phyloP scores from a whole-genome alignment of 64 coral and sea anemone species.

The Actinia tenebrosa region DNA sequence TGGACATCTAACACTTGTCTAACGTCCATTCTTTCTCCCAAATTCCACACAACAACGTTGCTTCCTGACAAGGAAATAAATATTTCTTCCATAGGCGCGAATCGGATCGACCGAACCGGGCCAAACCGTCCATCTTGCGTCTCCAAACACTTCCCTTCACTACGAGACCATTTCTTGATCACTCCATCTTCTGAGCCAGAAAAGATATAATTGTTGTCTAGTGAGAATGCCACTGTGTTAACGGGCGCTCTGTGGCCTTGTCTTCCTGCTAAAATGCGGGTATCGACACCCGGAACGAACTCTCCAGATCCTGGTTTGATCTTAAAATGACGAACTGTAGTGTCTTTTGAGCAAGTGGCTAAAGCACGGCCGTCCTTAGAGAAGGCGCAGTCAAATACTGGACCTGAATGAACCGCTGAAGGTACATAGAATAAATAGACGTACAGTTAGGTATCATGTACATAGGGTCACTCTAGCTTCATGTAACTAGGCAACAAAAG shows the following conservation, averaged over 20 bases:
- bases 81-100: conserved; percentile 48
- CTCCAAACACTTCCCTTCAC: conserved; percentile 19
- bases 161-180: conserved; percentile 60
- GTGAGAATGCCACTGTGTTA: conserved; percentile 51
- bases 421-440: neutral
- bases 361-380: conserved; percentile 41
- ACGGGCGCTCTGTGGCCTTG: conserved; percentile 54
- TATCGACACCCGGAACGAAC: conserved; percentile 68
- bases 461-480: too few relatives aligned
- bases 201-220: conserved; percentile 33
- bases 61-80: conserved; percentile 53
- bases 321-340: conserved; percentile 35
- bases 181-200: conserved; percentile 68
- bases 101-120: conserved; percentile 38
- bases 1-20: conserved; percentile 16
- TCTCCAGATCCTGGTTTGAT: conserved; percentile 43
- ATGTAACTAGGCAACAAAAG: neutral
- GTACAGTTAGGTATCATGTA: neutral
- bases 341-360: conserved; percentile 39
- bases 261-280: conserved; percentile 20
- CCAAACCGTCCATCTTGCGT: neutral
- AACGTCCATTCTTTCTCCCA: conserved; percentile 28
- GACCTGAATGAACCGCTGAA: conserved; percentile 40
- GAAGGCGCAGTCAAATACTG: conserved; percentile 39
- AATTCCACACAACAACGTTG: conserved; percentile 49